phyloP scores from a whole-genome alignment of 1,140 invertebrate species.

The Aleiodes sp. region DNA sequence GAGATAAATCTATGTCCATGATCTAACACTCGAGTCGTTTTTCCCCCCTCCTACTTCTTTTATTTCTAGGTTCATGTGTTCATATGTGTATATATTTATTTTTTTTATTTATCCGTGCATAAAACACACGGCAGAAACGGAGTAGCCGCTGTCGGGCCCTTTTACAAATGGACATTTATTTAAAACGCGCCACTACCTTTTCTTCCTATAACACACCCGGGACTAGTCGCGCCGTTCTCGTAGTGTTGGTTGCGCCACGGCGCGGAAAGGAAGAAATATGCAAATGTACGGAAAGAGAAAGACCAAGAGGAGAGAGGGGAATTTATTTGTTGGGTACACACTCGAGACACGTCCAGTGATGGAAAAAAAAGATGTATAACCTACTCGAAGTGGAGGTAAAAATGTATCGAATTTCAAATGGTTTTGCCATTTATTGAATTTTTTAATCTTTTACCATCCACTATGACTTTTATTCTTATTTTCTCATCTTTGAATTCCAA shows the following conservation, averaged over 20 bases:
- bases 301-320: conserved; percentile 11
- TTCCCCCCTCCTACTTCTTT: neutral
- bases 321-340: conserved; percentile 31
- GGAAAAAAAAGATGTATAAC: neutral
- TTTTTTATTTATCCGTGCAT: neutral
- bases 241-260: neutral
- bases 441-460: neutral
- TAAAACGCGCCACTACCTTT: conserved; percentile 29
- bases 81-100: neutral
- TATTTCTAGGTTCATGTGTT: neutral
- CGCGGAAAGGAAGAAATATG: conserved; percentile 32
- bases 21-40: conserved; percentile 29
- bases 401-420: conserved; percentile 13
- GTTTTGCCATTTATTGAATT: neutral
- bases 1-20: conserved; percentile 32
- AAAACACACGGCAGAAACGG: neutral
- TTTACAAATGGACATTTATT: conserved; percentile 35
- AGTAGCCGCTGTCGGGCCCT: neutral
- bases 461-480: neutral
- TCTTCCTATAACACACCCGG: neutral
- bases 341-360: neutral
- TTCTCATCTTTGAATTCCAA: neutral
- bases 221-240: conserved; percentile 5
- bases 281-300: conserved; percentile 20
- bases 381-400: neutral